Conservation (phyloP, 2,797 vertebrate genomes). For the Coccyzus lansbergi region DNA sequence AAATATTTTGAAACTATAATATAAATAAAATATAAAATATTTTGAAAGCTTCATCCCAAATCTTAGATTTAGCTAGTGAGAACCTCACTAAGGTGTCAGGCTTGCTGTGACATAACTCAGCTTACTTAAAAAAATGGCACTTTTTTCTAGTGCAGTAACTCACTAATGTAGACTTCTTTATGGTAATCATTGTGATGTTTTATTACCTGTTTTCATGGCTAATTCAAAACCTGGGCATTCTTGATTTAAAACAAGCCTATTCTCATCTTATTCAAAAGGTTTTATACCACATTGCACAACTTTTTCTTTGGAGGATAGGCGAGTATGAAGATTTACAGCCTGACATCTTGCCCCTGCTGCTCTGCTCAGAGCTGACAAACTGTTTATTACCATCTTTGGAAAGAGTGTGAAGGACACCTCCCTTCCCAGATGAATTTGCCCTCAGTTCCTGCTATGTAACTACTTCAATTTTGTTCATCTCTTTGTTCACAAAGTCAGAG, state of each 20-base stretch:
- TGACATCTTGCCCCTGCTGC: not conserved
- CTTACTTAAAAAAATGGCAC: not conserved
- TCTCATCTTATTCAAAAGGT: not conserved
- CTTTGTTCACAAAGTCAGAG: not conserved
- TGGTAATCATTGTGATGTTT: not conserved
- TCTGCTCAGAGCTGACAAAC: not conserved
- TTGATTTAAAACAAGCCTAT: conserved; percentile 7
- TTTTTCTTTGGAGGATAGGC: conserved; percentile 5
- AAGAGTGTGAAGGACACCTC: not conserved
- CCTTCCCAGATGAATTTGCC: not conserved
- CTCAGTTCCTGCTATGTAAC: not conserved
- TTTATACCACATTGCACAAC: conserved; percentile 12
- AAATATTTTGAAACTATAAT: too few species aligned
- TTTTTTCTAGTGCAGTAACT: not conserved
- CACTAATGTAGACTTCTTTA: not conserved
- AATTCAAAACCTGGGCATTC: conserved; percentile 20
- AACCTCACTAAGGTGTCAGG: not conserved
- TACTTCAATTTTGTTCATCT: not conserved
- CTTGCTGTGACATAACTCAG: not conserved
- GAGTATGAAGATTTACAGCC: conserved; percentile 24
- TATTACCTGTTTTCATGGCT: not conserved
- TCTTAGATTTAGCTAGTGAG: not conserved
- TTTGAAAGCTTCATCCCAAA: not conserved
- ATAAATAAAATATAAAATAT: too few species aligned
- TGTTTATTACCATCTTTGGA: not conserved